A percentile compares a stretch with the other conserved stretches of the same genome.
These are phyloP conservation scores for Glyphotaelius pellucidus DNA, from an alignment of 2,888 invertebrate species.

Conservation along the genomic window DNA sequence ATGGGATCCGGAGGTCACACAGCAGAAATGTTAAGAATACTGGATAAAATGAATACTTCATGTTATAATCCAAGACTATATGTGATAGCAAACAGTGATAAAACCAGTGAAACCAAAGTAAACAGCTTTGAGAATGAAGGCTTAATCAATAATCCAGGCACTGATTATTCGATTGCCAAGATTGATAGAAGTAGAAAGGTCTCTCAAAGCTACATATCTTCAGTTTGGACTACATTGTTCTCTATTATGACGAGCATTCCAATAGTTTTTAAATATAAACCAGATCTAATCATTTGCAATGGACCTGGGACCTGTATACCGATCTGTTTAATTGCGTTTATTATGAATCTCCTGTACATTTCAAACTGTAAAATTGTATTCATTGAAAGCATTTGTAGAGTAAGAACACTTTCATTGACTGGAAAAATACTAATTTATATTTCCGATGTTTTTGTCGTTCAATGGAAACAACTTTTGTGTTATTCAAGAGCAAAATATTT, in stretches of 20 bases:
- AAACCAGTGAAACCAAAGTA: slow-evolving; percentile 85
- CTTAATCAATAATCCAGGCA: slow-evolving; percentile 63
- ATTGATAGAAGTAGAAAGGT: slow-evolving; percentile 93
- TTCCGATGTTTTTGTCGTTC: slow-evolving; percentile 92
- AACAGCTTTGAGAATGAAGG: slow-evolving; percentile 73
- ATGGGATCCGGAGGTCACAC: slow-evolving; percentile 95
- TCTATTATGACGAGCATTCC: slow-evolving; percentile 84
- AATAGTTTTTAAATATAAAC: slow-evolving; percentile 82
- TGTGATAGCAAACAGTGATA: slow-evolving; percentile 87
- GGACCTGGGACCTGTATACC: slow-evolving; percentile 99
- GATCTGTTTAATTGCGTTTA: slow-evolving; percentile 86
- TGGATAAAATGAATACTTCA: slow-evolving; percentile 79
- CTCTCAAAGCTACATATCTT: slow-evolving; percentile 89
- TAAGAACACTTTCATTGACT: slow-evolving; percentile 90
- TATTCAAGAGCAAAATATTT: slow-evolving; percentile 86
- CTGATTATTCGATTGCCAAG: slow-evolving; percentile 75
- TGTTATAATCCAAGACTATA: slow-evolving; percentile 87
- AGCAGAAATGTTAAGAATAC: slow-evolving; percentile 91
- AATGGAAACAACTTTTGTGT: slow-evolving; percentile 90
- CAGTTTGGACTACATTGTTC: slow-evolving; percentile 86
- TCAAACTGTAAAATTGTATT: slow-evolving; percentile 88
- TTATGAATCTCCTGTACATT: slow-evolving; percentile 84
- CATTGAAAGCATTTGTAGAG: slow-evolving; percentile 96
- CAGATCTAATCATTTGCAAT: slow-evolving; percentile 92
- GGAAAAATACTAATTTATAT: slow-evolving; percentile 91